Evolutionary conservation across 2,113 vertebrate genomes (phyloP).

Genomic region (Rhynchomys soricoides): DNA sequence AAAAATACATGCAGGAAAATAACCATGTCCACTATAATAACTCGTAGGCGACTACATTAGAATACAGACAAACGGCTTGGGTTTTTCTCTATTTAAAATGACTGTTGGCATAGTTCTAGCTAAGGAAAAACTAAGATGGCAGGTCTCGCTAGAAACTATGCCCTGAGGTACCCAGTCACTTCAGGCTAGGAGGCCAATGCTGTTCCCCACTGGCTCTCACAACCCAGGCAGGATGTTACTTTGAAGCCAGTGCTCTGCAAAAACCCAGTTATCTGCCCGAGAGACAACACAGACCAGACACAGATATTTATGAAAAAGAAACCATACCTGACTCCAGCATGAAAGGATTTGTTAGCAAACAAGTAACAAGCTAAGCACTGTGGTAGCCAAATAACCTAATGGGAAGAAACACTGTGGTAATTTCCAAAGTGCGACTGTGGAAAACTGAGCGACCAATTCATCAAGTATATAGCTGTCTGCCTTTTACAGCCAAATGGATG

Average conservation of each 20-base stretch:
- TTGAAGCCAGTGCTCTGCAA: background rate
- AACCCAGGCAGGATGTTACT: background rate
- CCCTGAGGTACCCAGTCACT: background rate
- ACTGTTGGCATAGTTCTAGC: background rate
- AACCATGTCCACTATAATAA: constrained; percentile 9
- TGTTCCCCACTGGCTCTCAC: background rate
- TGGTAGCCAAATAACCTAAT: background rate
- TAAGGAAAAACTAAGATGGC: background rate
- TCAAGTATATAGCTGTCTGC: background rate
- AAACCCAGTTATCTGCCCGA: background rate
- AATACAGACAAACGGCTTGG: background rate
- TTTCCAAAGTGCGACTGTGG: background rate
- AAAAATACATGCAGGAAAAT: constrained; percentile 42
- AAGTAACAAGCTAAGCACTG: background rate
- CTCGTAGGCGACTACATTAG: background rate
- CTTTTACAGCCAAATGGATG: background rate
- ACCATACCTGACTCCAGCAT: background rate
- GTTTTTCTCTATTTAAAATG: constrained; percentile 36
- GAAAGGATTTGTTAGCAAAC: constrained; percentile 15
- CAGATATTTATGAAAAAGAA: constrained; percentile 19
- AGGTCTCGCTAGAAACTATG: background rate
- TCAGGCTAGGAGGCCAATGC: background rate
- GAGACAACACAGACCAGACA: background rate
- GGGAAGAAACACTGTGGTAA: constrained; percentile 15
- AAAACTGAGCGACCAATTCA: background rate